Percentiles rank a stretch among this genome's conserved stretches.
phyloP scores from a whole-genome alignment of 2,113 vertebrate species.

The Anguilla japonica region DNA sequence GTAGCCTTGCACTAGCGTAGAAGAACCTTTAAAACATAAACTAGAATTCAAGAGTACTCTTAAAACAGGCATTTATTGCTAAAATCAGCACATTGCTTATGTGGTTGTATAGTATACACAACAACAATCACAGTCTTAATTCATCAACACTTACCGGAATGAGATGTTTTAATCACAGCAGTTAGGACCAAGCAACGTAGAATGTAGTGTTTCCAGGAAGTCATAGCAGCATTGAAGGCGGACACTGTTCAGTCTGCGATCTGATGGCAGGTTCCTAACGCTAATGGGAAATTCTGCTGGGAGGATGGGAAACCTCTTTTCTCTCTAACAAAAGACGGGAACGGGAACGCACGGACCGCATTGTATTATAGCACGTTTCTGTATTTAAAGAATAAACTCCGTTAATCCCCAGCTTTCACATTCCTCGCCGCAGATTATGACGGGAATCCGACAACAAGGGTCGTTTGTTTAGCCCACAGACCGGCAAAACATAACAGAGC shows the following conservation, averaged over 20 bases:
- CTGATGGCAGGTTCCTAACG: conserved; percentile 28
- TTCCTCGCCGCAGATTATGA: conserved; percentile 58
- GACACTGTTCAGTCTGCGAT: conserved; percentile 41
- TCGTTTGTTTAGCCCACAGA: conserved; percentile 6
- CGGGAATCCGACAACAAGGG: conserved; percentile 23
- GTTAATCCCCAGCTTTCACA: conserved; percentile 64
- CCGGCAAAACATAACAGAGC: neutral
- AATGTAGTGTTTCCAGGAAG: conserved; percentile 62
- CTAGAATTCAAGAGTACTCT: neutral
- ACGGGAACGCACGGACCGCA: conserved; percentile 43
- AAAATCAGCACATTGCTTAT: neutral
- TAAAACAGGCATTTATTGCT: neutral
- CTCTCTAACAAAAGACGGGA: conserved; percentile 57
- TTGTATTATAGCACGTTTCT: conserved; percentile 52
- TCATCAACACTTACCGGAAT: conserved; percentile 60
- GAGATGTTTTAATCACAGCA: conserved; percentile 46
- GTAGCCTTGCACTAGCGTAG: neutral
- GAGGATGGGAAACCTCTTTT: conserved; percentile 48
- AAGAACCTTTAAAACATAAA: neutral
- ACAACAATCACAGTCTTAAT: neutral
- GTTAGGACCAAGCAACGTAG: conserved; percentile 51
- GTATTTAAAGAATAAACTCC: conserved; percentile 43
- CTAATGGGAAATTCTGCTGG: conserved; percentile 30
- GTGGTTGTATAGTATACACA: neutral
- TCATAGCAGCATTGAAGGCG: conserved; percentile 63